phyloP scores from a whole-genome alignment of 23 tunicate genomes.

The Oikopleura dioica region DNA sequence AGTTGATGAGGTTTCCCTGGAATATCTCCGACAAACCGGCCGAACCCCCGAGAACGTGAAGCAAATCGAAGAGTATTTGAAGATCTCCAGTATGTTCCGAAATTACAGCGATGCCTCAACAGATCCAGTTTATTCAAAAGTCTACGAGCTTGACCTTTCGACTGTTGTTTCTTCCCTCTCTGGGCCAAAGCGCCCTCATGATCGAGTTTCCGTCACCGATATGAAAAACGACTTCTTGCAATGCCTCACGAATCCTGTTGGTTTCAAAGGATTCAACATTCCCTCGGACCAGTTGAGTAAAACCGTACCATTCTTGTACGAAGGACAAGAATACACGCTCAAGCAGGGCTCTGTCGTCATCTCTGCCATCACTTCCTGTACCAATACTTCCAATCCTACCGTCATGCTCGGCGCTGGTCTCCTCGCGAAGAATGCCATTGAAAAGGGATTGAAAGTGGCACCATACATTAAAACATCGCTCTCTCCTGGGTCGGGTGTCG shows the following conservation, averaged over 20 bases:
- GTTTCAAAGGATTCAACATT: slow-evolving; percentile 75
- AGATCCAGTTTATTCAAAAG: slow-evolving; percentile 57
- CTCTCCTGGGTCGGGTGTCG: slow-evolving; percentile 94
- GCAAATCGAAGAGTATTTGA: slow-evolving; percentile 29
- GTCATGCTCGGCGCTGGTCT: slow-evolving; percentile 97
- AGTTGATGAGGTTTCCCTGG: slow-evolving; percentile 49
- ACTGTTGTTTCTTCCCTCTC: slow-evolving; percentile 62
- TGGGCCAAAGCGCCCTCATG: slow-evolving; percentile 92
- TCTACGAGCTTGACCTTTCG: slow-evolving; percentile 40
- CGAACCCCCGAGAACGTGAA: slow-evolving; percentile 33
- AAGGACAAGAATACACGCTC: slow-evolving; percentile 21
- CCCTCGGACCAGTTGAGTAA: slow-evolving; percentile 20
- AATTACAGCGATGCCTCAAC: slow-evolving; percentile 22
- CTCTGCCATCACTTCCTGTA: slow-evolving; percentile 85
- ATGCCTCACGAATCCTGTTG: slow-evolving; percentile 49
- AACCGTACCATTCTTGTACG: slow-evolving; percentile 21
- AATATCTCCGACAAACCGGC: slow-evolving; percentile 79
- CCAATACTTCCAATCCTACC: slow-evolving; percentile 80
- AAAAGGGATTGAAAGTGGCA: slow-evolving; percentile 44
- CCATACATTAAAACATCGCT: slow-evolving; percentile 70
- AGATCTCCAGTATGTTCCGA: slow-evolving; percentile 31
- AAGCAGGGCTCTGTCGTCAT: slow-evolving; percentile 76
- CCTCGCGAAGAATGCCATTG: slow-evolving; percentile 62
- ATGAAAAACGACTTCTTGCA: slow-evolving; percentile 46
- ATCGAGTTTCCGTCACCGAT: slow-evolving; percentile 49